Evolutionary conservation across 2,888 invertebrate species (phyloP), one percentile per base, ranked within the genome.

Genomic region (Cephalotes varians): DNA sequence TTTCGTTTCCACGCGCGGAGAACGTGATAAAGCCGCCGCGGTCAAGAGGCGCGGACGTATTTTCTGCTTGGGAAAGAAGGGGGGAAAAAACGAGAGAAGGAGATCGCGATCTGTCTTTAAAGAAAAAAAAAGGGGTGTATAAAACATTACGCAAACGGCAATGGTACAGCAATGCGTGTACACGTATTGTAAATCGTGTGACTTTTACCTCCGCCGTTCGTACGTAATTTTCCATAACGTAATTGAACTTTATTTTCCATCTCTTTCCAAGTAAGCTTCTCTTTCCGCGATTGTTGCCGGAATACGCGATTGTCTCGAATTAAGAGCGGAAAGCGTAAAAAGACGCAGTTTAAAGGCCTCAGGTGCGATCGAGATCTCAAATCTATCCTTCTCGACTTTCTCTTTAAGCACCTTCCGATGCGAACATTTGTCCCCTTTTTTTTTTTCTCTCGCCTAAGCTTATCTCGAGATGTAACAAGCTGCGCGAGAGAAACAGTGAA

Each of bases 321-420:
- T 60, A 1, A n/a, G 58, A 73, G 56, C 15, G 25, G n/a, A 4
- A 4, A 72, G 56, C 18, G 40, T 58, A 40, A 73, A 58, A 58
- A 31, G 31, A 21, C 28, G 9, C 31, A 73, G 28, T 44, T 40
- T n/a, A n/a, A n/a, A 6, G 21, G 15, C 31, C 40, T 44, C n/a
- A n/a, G 7, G 25, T 21, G 28, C 31, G 25, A 25, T 31, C 44
- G 12, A 31, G 44, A 44, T 58, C 40, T 44, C 37, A 1, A 18
- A 72, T 71, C 25, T 72, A 40, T 72, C 54, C n/a, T 54, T 56
- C n/a, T 51, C 15, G n/a, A 25, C 5, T 73, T 73, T 72, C 40
- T 58, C 28, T 18, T 44, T 9, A 5, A 25, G 7, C 25, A 28
- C 18, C 25, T n/a, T 40, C 15, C 56, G 12, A 28, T 31, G 10